A percentile compares a stretch with the other conserved stretches of the same genome.
Conservation (phyloP, 37 sponge, comb jelly and placozoan species). For the Cliona cf. orientalis region DNA sequence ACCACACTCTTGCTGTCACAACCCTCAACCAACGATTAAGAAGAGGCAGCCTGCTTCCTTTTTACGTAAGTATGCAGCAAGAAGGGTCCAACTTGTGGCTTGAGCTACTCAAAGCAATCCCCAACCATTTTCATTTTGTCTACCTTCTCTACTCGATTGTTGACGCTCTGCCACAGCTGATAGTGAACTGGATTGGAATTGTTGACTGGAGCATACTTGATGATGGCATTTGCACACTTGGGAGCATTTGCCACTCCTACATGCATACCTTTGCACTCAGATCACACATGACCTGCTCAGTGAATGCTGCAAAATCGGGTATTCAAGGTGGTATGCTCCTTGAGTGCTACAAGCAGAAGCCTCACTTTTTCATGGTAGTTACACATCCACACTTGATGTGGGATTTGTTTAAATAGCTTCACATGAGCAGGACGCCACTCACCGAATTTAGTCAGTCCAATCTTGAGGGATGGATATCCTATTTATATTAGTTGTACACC, state of each 20-base stretch:
- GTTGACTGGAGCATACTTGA: slow-evolving; percentile 3
- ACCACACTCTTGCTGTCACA: slow-evolving; percentile 25
- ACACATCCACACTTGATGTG: slow-evolving; percentile 34
- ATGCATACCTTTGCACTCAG: neutral
- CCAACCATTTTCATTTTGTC: neutral
- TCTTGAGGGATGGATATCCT: slow-evolving; percentile 7
- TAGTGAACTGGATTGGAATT: neutral
- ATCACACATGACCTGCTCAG: slow-evolving; percentile 24
- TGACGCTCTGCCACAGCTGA: slow-evolving; percentile 15
- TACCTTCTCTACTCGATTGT: slow-evolving; percentile 5
- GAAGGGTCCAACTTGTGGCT: slow-evolving; percentile 8
- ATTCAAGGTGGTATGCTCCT: slow-evolving; percentile 10
- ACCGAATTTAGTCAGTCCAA: slow-evolving; percentile 27
- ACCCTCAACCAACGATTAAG: neutral
- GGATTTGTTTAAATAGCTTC: slow-evolving; percentile 34
- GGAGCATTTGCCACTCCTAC: slow-evolving; percentile 2
- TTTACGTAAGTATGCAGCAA: slow-evolving; percentile 29
- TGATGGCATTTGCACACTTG: neutral
- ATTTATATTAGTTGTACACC: slow-evolving; percentile 24
- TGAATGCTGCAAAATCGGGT: slow-evolving; percentile 5
- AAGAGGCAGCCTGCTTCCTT: slow-evolving; percentile 20
- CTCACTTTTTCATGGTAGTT: slow-evolving; percentile 34
- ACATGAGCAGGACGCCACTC: slow-evolving; percentile 23
- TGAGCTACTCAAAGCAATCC: slow-evolving; percentile 10
- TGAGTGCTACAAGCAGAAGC: slow-evolving; percentile 32